Conservation (phyloP, 2,797 vertebrate species). For the Nannoperca australis region DNA sequence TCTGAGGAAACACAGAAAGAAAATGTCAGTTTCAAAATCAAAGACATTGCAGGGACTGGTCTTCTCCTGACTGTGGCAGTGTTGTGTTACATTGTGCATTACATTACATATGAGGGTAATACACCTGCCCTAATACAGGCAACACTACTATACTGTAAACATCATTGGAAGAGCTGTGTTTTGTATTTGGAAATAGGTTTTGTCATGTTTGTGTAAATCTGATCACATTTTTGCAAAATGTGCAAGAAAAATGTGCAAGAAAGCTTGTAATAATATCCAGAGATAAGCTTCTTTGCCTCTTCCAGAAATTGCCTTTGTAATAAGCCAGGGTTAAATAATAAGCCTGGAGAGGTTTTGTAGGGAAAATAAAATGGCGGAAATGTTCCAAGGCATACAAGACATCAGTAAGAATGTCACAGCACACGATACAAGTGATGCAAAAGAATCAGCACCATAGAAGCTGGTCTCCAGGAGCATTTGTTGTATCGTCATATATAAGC, state of each 20-base stretch:
- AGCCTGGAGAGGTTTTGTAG: not conserved
- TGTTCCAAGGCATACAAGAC: not conserved
- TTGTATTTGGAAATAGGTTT: not conserved
- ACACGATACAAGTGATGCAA: not conserved
- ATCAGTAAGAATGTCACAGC: not conserved
- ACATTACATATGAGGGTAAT: not conserved
- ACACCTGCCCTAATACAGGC: conserved; percentile 6
- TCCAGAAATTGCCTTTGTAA: conserved; percentile 6
- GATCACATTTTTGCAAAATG: not conserved
- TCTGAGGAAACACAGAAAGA: conserved; percentile 63
- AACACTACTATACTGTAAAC: not conserved
- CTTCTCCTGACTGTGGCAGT: conserved; percentile 70
- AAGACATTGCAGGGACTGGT: conserved; percentile 53
- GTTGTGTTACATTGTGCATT: conserved; percentile 46
- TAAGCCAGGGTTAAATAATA: conserved; percentile 8
- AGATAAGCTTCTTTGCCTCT: conserved; percentile 2
- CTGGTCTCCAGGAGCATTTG: not conserved
- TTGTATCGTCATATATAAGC: not conserved
- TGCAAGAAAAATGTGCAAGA: not conserved
- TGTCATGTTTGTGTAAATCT: not conserved
- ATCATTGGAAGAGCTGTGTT: not conserved
- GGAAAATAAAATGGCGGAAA: not conserved
- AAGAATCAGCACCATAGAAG: not conserved
- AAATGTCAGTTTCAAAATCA: not conserved
- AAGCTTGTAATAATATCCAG: conserved; percentile 6